Evolutionary conservation across 2,888 invertebrate genomes (phyloP), one percentile per base, ranked within the genome.

Genomic region (Cephonodes hylas): DNA sequence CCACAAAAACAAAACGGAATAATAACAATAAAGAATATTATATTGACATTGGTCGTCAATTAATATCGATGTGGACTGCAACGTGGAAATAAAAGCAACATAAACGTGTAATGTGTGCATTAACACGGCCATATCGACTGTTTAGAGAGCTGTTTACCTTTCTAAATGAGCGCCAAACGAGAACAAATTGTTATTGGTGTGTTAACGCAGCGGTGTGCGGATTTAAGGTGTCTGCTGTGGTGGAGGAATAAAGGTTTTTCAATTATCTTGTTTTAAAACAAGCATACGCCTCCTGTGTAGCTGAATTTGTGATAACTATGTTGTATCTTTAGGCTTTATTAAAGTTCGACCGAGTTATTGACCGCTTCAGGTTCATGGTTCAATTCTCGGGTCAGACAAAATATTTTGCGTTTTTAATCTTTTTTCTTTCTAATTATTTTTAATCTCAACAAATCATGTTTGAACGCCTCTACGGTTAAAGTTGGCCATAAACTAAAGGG

Each of bases 141-240:
- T 85, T 83, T 78, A 81, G 78, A 70, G 66, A 77, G 75, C 68
- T 85, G 79, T 84, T 88, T 86, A 83, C 85, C 81, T 85, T 81
- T 80, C 81, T 75, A 85, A 88, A 88, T 84, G 85, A 86, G 80
- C 80, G 68, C 81, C 84, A 85, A 88, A 88, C 77, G 81, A 86
- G 85, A 87, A 84, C 79, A 82, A 81, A 88, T 78, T 84, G 85
- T 86, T 88, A 88, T 85, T 79, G 72, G 77, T 72, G 78, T 75
- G 74, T 83, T 83, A 85, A 79, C 84, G 71, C 85, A 80, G 84
- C 83, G 76, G 82, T 77, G 68, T 75, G 81, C 81, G 83, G 80
- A 87, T 85, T 85, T 84, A 86, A 69, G 65, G 56, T 15, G 53
- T 25, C 18, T 10, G 1, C 38, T 53, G 27, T 15, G 48, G 25